These are phyloP conservation scores for Heterotilapia buettikoferi DNA, from an alignment of 2,113 vertebrate genomes.

Conservation along the genomic window DNA sequence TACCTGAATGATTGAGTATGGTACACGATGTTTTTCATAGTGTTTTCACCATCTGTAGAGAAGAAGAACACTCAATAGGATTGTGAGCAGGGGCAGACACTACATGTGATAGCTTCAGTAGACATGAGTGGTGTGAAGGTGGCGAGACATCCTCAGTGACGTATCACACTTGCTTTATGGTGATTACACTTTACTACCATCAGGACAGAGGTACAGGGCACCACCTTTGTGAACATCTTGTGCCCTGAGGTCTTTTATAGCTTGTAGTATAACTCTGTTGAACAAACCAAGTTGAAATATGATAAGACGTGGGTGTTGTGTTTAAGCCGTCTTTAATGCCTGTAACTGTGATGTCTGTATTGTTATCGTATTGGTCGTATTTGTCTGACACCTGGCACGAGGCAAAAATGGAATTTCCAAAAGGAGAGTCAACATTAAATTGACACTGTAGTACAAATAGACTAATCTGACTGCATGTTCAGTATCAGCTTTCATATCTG, in stretches of 20 bases:
- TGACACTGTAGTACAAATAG: background rate
- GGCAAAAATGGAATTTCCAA: background rate
- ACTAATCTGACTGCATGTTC: background rate
- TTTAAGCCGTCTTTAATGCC: background rate
- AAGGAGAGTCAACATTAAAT: accelerated
- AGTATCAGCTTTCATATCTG: background rate
- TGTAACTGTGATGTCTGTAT: background rate
- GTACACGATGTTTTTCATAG: background rate
- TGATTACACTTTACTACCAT: background rate
- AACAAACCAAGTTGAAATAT: background rate
- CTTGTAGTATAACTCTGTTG: background rate
- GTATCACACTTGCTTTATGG: background rate
- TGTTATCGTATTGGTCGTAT: accelerated
- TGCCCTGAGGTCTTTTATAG: background rate
- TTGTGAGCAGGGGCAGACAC: accelerated
- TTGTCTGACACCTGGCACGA: background rate
- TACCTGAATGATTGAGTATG: background rate
- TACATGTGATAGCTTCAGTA: background rate
- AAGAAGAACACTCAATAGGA: background rate
- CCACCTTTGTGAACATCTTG: background rate
- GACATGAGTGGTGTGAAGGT: background rate
- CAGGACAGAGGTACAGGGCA: accelerated
- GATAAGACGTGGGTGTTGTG: background rate
- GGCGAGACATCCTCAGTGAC: background rate
- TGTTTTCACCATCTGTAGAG: background rate